Percentiles rank a stretch among this genome's conserved stretches.
These are phyloP conservation scores for Lithophane ornitopus DNA, from an alignment of 2,888 invertebrate species.

Conservation along the genomic window DNA sequence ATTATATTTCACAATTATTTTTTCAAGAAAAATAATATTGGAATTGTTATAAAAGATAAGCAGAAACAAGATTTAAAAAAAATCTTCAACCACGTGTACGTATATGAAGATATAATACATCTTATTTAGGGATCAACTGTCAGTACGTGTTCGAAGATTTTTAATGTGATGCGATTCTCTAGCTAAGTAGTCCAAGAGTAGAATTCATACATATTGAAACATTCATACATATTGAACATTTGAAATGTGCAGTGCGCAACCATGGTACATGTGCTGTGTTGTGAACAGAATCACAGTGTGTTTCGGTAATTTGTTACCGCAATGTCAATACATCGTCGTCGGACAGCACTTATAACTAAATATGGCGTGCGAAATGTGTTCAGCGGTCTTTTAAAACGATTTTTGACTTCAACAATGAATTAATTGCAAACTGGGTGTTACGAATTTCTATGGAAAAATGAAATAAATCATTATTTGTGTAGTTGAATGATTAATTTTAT, in stretches of 20 bases:
- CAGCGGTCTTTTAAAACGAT: not conserved
- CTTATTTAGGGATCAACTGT: not conserved
- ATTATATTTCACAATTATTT: constrained; percentile 41
- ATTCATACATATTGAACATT: not conserved
- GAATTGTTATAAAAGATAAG: constrained; percentile 20
- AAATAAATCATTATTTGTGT: not conserved
- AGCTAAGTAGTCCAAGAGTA: not conserved
- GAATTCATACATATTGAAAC: not conserved
- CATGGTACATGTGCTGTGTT: too few species aligned
- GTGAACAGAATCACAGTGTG: not conserved
- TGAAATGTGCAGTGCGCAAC: not conserved
- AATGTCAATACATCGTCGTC: not conserved
- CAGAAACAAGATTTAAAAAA: constrained; percentile 30
- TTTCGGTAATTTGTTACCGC: constrained; percentile 32
- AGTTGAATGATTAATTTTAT: not conserved
- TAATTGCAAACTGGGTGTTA: constrained; percentile 10
- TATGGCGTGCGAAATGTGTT: constrained; percentile 20
- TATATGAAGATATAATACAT: too few species aligned
- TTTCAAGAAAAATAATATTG: constrained; percentile 28
- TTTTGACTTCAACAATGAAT: constrained; percentile 23
- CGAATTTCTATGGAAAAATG: not conserved
- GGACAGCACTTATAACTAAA: constrained; percentile 21
- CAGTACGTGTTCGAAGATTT: not conserved
- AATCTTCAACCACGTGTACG: not conserved
- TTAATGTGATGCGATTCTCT: not conserved